phyloP scores from a whole-genome alignment of 2,888 invertebrate species.

The Drosophila diplacantha region DNA sequence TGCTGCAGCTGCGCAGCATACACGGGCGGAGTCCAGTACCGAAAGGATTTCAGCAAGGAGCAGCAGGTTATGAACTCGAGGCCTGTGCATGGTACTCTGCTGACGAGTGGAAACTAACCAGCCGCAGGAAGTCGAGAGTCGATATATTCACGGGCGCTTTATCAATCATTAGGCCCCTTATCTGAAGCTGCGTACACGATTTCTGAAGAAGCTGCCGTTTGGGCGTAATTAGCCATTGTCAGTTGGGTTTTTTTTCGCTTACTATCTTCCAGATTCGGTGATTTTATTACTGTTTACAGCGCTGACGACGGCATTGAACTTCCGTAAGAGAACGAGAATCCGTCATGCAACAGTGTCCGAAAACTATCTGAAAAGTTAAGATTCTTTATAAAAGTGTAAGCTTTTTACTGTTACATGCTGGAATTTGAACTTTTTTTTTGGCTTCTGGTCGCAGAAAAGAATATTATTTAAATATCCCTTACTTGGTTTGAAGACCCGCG shows the following conservation, averaged over 20 bases:
- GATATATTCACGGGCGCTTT: constrained; percentile 39
- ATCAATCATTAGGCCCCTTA: constrained; percentile 53
- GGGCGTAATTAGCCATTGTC: constrained; percentile 56
- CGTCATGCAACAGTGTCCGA: background rate
- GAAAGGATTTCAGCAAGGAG: constrained; percentile 5
- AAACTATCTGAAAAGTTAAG: background rate
- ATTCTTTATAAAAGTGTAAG: background rate
- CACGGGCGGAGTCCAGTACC: background rate
- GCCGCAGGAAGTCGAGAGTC: constrained; percentile 13
- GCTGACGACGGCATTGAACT: constrained; percentile 46
- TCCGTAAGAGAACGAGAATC: constrained; percentile 23
- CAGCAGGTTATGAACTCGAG: background rate
- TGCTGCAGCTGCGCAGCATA: constrained; percentile 12
- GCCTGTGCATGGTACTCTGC: constrained; percentile 47
- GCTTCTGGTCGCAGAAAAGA: no score
- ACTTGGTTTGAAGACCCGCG: no score
- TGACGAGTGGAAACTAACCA: constrained; percentile 51
- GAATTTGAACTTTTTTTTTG: background rate
- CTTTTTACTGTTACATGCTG: background rate
- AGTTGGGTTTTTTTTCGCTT: constrained; percentile 31
- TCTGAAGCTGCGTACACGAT: constrained; percentile 44
- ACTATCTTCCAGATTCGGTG: constrained; percentile 33
- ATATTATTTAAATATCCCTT: no score
- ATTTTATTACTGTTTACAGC: constrained; percentile 36
- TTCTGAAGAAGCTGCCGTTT: constrained; percentile 35